Evolutionary conservation across 2,888 invertebrate genomes (phyloP), one percentile per base, ranked within the genome.

Genomic region (Aphrophora alni): DNA sequence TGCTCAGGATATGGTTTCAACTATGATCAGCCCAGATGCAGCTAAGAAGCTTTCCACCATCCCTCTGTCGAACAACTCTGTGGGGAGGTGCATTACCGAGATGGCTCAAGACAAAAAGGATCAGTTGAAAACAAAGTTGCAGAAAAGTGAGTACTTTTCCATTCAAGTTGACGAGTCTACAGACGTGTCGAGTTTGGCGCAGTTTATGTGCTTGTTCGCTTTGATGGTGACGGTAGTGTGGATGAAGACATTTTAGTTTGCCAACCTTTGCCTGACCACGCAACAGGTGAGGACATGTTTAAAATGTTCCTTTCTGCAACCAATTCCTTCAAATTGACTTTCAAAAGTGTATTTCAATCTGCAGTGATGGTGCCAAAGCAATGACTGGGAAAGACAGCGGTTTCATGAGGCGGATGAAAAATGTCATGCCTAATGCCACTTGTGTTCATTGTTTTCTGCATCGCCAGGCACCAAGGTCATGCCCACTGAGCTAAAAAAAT

Each of bases 241-340:
- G 75, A 75, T 44, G 75, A 75, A 75, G 44, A 75, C 38, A 75
- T 75, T 44, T 75, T 75, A 75, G 27, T 75, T 75, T 75, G 75
- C 51, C 38, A 75, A 44, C 75, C 75, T 33, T 33, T 33, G 33
- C 33, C 33, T 33, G 33, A 33, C 33, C 33, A 33, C 33, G 33
- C 33, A 33, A 33, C 33, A 33, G 33, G 33, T 33, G 75, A 75
- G 25, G 38, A 38, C 4, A 51, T 75, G 75, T 51, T 25, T 75
- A 44, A 51, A 51, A 24, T 75, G 51, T 51, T 51, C 51, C 1
- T 75, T 17, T 44, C 44, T 14, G 44, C 75, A 44, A 75, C 75
- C 59, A 26, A 75, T 38, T 38, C 10, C 33, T 77, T 69, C 25
- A 68, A 69, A 69, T 77, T 69, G 77, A 77, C 28, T 77, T 38